phyloP scores from a whole-genome alignment of 2,888 invertebrate species.

The Rhyacophila evoluta region DNA sequence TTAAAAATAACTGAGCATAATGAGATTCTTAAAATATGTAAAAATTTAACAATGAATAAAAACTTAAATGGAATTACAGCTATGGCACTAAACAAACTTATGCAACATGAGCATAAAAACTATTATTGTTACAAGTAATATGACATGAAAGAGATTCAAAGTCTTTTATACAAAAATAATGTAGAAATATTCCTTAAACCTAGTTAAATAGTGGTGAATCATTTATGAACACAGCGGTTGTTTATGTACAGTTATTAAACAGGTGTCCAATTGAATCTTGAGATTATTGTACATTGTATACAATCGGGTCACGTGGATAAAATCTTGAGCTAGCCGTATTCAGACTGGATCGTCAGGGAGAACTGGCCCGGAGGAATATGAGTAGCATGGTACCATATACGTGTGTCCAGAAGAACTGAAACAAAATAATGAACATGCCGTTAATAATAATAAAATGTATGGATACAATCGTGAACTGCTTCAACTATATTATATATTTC shows the following conservation, averaged over 20 bases:
- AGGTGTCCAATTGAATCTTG: background rate
- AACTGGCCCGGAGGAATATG: conserved; percentile 83
- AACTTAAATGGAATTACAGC: background rate
- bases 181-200: conserved; percentile 9
- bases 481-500: too few species aligned
- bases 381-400: conserved; percentile 93
- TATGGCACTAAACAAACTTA: conserved; percentile 3
- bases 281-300: background rate
- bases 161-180: conserved; percentile 10
- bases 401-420: conserved; percentile 87
- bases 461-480: too few species aligned
- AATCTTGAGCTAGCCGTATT: conserved; percentile 78
- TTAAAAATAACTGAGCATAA: background rate
- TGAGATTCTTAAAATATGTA: conserved; percentile 13
- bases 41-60: conserved; percentile 18
- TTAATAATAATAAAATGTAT: too few species aligned
- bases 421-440: too few species aligned
- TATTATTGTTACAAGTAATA: background rate
- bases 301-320: conserved; percentile 13
- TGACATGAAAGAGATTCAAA: background rate
- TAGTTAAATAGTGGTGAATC: conserved; percentile 7
- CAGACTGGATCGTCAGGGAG: conserved; percentile 90
- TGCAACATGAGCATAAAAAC: background rate
- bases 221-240: background rate
- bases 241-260: too few species aligned